Percentiles rank a stretch among this genome's conserved stretches.
Evolutionary conservation across 2,797 vertebrate species (phyloP).

Genomic region (Tragopan temminckii): DNA sequence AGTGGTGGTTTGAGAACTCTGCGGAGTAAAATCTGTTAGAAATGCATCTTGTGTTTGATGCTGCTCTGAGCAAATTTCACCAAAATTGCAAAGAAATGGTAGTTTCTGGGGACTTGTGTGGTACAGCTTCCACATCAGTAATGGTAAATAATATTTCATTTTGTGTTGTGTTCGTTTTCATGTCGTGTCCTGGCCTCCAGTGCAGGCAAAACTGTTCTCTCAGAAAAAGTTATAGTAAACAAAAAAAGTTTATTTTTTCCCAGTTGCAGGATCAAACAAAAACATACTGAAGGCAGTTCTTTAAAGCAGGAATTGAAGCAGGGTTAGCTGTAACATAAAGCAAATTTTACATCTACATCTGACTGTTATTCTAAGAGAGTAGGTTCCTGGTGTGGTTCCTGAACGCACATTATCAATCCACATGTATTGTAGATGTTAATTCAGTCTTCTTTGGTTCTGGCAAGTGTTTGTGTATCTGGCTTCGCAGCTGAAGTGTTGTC

Average conservation of each 20-base stretch:
- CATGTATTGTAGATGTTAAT: not conserved
- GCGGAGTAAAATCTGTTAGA: not conserved
- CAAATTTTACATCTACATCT: not conserved
- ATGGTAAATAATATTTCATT: not conserved
- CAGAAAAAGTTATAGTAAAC: not conserved
- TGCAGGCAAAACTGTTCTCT: not conserved
- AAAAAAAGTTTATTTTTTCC: not conserved
- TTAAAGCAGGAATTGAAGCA: not conserved
- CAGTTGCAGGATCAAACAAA: not conserved
- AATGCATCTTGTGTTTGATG: not conserved
- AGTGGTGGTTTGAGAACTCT: not conserved
- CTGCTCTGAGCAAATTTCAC: not conserved
- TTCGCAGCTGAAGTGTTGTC: not conserved
- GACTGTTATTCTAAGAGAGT: not conserved
- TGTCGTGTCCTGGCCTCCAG: not conserved
- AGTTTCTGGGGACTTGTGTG: not conserved
- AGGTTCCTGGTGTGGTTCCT: conserved; percentile 35
- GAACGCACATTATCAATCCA: not conserved
- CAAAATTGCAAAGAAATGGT: not conserved
- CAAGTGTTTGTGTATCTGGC: not conserved
- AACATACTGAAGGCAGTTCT: not conserved
- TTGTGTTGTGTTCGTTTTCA: no score
- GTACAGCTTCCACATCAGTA: not conserved
- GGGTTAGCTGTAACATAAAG: not conserved
- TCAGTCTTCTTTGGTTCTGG: not conserved